These are phyloP conservation scores for Tenthredo livida DNA, from an alignment of 2,888 invertebrate species.

Conservation along the genomic window DNA sequence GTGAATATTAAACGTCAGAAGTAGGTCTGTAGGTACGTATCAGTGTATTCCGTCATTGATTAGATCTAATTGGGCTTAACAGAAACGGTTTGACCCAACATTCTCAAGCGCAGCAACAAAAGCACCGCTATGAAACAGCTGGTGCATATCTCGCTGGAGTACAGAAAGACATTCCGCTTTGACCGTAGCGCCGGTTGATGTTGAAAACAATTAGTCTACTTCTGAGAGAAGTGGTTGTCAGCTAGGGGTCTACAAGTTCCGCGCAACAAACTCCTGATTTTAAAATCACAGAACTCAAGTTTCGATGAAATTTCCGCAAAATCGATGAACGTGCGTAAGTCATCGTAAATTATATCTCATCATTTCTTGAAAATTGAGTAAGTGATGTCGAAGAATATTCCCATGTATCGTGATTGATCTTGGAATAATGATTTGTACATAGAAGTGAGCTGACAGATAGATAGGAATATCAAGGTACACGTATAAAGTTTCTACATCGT, in stretches of 20 bases:
- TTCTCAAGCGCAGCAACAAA: slow-evolving; percentile 5
- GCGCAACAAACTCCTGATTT: not conserved
- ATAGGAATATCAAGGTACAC: not conserved
- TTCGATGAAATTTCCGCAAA: not conserved
- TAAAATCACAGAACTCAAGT: not conserved
- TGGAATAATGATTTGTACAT: not conserved
- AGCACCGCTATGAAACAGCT: not conserved
- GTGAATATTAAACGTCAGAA: slow-evolving; percentile 13
- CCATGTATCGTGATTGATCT: not conserved
- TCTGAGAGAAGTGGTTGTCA: not conserved
- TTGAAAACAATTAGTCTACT: not conserved
- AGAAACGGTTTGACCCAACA: slow-evolving; percentile 25
- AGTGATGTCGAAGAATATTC: not conserved
- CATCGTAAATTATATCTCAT: not conserved
- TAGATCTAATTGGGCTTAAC: slow-evolving; percentile 14
- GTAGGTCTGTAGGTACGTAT: not conserved
- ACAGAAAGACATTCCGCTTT: not conserved
- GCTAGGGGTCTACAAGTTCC: not conserved
- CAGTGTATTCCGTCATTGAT: not conserved
- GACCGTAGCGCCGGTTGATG: not conserved
- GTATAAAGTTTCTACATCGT: not conserved
- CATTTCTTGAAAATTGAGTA: not conserved
- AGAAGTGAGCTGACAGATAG: not conserved
- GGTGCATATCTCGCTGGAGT: not conserved
- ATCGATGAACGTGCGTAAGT: not conserved